Evolutionary conservation across 2,888 invertebrate genomes (phyloP).

Genomic region (Ferrisia virgata): DNA sequence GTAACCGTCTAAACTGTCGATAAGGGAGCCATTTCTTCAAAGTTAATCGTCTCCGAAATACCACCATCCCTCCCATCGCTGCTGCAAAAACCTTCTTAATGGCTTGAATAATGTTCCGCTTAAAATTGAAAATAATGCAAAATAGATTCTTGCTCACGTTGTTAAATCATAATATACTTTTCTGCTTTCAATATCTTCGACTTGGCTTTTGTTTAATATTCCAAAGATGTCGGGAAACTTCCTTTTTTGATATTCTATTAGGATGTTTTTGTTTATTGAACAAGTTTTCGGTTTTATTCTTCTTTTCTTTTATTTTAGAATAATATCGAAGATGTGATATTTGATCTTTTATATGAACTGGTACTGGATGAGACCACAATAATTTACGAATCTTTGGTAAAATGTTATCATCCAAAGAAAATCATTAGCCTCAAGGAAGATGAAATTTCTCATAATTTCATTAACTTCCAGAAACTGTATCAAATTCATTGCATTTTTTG

Average conservation of each 20-base stretch:
- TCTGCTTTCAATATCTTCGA: not conserved
- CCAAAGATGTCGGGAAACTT: constrained; percentile 27
- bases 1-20: constrained; percentile 44
- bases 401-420: too few species aligned
- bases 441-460: too few species aligned
- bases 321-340: too few species aligned
- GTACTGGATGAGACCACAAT: too few species aligned
- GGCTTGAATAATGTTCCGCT: constrained; percentile 38
- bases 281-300: constrained; percentile 46
- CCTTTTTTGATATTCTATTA: not conserved
- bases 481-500: too few species aligned
- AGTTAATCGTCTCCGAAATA: constrained; percentile 41
- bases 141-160: constrained; percentile 37
- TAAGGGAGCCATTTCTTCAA: constrained; percentile 42
- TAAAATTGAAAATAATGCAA: constrained; percentile 42
- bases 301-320: too few species aligned
- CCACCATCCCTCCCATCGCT: not conserved
- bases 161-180: constrained; percentile 43
- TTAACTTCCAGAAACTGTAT: too few species aligned
- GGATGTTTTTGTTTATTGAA: not conserved
- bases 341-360: too few species aligned
- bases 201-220: constrained; percentile 23
- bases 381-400: too few species aligned
- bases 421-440: too few species aligned
- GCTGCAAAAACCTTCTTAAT: constrained; percentile 39